Evolutionary conservation across 2,113 vertebrate genomes (phyloP).

Genomic region (Pelecanus crispus): DNA sequence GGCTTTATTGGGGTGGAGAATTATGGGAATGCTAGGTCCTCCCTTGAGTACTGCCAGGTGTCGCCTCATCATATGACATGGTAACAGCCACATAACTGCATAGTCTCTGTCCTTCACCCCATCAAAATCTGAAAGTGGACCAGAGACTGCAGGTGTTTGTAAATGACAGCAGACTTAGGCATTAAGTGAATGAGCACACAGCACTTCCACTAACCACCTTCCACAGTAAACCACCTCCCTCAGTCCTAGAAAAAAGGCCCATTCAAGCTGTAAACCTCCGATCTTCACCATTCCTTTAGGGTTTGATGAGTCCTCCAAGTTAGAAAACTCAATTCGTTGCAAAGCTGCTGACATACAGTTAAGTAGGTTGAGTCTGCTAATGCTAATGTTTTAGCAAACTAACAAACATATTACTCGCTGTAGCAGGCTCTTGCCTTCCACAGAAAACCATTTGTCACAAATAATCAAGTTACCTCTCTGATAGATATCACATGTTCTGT

Average conservation of each 20-base stretch:
- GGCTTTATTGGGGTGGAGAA: background rate
- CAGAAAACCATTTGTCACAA: background rate
- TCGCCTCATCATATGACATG: background rate
- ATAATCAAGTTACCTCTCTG: slow-evolving; percentile 79
- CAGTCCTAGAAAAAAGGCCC: background rate
- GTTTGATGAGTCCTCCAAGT: background rate
- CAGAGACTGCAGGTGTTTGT: background rate
- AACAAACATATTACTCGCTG: background rate
- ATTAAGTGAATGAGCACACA: background rate
- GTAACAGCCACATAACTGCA: background rate
- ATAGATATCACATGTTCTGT: slow-evolving; percentile 78
- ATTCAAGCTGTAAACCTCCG: background rate
- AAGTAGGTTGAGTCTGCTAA: background rate
- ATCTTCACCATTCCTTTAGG: background rate
- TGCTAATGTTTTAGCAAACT: background rate
- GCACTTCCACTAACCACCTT: background rate
- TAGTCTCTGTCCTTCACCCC: background rate
- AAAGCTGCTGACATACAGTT: background rate
- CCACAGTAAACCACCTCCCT: background rate
- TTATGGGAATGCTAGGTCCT: background rate
- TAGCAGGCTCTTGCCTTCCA: background rate
- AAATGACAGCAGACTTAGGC: accelerated
- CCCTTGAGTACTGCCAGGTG: background rate
- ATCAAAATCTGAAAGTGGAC: background rate
- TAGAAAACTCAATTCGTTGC: background rate